phyloP scores from a whole-genome alignment of 2,888 invertebrate genomes.

The Cephus runcator region DNA sequence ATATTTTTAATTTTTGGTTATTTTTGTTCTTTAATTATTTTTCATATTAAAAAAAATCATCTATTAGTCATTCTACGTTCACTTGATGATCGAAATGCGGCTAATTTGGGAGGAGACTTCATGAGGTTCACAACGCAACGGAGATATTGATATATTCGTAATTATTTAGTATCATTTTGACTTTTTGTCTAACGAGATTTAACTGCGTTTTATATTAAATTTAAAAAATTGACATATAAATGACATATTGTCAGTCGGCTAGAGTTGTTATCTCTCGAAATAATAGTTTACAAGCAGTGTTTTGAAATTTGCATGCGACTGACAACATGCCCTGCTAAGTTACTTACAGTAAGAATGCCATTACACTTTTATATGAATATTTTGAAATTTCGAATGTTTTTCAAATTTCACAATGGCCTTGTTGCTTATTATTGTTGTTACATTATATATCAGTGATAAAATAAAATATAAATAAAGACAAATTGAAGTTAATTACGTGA shows the following conservation, averaged over 20 bases:
- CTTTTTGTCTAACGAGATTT: conserved; percentile 63
- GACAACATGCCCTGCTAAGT: neutral
- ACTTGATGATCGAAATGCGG: conserved; percentile 4
- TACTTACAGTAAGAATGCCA: neutral
- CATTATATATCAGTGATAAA: neutral
- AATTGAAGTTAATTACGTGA: neutral
- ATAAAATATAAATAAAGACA: neutral
- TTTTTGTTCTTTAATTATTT: neutral
- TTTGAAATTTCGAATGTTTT: neutral
- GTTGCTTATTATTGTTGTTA: neutral
- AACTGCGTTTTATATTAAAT: conserved; percentile 49
- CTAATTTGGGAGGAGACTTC: conserved; percentile 64
- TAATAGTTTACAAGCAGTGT: neutral
- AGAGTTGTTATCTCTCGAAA: neutral
- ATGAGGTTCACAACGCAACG: conserved; percentile 57
- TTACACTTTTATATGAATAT: neutral
- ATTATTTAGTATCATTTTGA: neutral
- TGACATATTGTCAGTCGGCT: neutral
- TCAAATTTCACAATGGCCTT: neutral
- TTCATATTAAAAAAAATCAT: conserved; percentile 7
- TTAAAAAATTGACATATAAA: neutral
- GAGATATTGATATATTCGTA: neutral
- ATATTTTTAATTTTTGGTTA: neutral
- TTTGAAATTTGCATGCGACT: neutral
- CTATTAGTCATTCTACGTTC: neutral